These are phyloP conservation scores for Diachasmimorpha longicaudata DNA, from an alignment of 1,140 invertebrate genomes.

Conservation along the genomic window DNA sequence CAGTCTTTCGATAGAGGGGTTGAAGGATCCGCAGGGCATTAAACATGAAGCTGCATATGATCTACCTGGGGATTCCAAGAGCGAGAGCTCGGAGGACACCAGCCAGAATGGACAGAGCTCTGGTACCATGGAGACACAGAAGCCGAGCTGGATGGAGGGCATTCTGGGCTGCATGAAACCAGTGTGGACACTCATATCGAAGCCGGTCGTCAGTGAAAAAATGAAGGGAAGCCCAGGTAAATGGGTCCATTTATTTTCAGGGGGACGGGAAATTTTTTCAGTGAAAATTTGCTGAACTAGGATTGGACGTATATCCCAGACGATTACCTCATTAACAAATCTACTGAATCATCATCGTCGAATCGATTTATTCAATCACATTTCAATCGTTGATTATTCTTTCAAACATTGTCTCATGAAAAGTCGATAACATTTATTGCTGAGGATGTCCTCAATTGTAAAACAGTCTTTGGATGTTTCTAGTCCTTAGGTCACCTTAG, in stretches of 20 bases:
- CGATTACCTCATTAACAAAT: too few species aligned
- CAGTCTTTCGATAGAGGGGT: conserved; percentile 37
- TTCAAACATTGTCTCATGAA: too few species aligned
- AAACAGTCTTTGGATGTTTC: too few species aligned
- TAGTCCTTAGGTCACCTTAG: too few species aligned
- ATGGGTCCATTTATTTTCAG: background rate
- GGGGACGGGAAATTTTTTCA: too few species aligned
- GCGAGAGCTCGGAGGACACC: conserved; percentile 47
- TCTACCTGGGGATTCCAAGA: conserved; percentile 42
- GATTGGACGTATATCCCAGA: too few species aligned
- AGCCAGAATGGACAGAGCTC: conserved; percentile 49
- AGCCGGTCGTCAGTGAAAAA: conserved; percentile 72
- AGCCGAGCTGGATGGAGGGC: conserved; percentile 78
- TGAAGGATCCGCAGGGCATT: conserved; percentile 44
- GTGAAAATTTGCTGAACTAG: too few species aligned
- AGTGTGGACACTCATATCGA: conserved; percentile 84
- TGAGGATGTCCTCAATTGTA: too few species aligned
- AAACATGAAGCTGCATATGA: conserved; percentile 16
- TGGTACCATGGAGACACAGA: conserved; percentile 61
- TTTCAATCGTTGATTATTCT: too few species aligned
- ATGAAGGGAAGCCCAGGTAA: conserved; percentile 67
- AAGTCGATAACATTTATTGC: too few species aligned
- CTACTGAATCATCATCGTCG: too few species aligned
- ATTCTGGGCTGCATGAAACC: conserved; percentile 86
- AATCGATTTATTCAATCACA: too few species aligned